Conservation (phyloP, 2,797 vertebrate species). For the Poecilia gillii region DNA sequence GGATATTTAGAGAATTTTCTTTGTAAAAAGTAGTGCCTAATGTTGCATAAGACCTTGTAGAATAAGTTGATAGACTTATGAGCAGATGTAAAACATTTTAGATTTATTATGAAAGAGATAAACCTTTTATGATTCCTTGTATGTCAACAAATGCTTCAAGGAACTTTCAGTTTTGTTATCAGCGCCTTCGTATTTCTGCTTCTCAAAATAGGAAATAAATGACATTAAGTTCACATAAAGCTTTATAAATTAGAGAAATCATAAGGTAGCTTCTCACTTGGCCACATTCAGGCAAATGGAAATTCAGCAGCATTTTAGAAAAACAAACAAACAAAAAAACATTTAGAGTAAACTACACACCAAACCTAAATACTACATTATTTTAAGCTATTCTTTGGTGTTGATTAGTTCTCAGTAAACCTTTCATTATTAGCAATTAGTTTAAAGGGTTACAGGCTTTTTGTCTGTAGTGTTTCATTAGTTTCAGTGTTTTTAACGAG, state of each 20-base stretch:
- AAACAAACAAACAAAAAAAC: neutral
- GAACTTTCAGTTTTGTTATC: neutral
- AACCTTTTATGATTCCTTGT: neutral
- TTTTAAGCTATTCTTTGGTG: neutral
- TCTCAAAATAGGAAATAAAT: neutral
- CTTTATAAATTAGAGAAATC: neutral
- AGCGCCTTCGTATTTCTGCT: neutral
- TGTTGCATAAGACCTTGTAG: neutral
- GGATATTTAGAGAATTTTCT: neutral
- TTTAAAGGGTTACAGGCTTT: neutral
- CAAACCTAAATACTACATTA: neutral
- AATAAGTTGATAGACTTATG: neutral
- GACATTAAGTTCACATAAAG: neutral
- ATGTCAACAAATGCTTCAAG: neutral
- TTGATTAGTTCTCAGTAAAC: neutral
- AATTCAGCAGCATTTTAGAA: neutral
- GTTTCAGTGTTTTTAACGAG: neutral
- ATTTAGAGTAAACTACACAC: neutral
- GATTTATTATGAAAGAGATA: neutral
- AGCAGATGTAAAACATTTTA: neutral
- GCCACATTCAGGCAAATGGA: neutral
- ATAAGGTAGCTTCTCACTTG: neutral
- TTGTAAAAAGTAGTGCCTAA: neutral
- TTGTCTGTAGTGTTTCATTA: neutral
- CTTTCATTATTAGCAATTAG: neutral